These are phyloP conservation scores for Albula goreensis DNA, from an alignment of 2,113 vertebrate genomes.

Conservation along the genomic window DNA sequence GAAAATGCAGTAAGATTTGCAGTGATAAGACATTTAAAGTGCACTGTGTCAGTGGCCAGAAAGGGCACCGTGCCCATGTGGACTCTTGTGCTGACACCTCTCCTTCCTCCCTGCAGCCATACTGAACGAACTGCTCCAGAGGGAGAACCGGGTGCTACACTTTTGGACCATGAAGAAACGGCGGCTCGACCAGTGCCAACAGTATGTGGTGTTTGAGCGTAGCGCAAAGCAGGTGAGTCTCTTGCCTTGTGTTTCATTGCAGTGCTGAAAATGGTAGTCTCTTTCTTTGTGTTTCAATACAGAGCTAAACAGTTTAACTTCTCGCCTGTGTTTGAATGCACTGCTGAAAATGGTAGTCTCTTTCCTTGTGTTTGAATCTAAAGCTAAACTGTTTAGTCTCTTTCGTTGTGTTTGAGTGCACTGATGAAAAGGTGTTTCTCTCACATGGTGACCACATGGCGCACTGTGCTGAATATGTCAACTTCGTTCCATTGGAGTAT, in stretches of 20 bases:
- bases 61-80: no score
- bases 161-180: conserved; percentile 98
- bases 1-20: no score
- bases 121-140: conserved; percentile 91
- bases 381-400: no score
- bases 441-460: no score
- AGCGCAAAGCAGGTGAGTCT: conserved; percentile 91
- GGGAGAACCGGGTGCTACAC: conserved; percentile 93
- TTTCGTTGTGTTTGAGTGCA: no score
- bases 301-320: background rate
- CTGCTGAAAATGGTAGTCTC: background rate
- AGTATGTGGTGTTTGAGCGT: conserved; percentile 93
- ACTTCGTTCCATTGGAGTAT: no score
- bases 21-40: no score
- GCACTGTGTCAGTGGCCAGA: no score
- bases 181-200: conserved; percentile 94
- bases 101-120: conserved; percentile 73
- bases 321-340: background rate
- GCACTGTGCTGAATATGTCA: no score
- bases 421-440: no score
- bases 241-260: background rate
- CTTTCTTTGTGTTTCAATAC: background rate
- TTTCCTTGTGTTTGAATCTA: no score
- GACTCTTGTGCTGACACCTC: background rate
- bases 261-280: background rate